These are phyloP conservation scores for Microplitis deprimator DNA, from an alignment of 2,888 invertebrate genomes.

Conservation along the genomic window DNA sequence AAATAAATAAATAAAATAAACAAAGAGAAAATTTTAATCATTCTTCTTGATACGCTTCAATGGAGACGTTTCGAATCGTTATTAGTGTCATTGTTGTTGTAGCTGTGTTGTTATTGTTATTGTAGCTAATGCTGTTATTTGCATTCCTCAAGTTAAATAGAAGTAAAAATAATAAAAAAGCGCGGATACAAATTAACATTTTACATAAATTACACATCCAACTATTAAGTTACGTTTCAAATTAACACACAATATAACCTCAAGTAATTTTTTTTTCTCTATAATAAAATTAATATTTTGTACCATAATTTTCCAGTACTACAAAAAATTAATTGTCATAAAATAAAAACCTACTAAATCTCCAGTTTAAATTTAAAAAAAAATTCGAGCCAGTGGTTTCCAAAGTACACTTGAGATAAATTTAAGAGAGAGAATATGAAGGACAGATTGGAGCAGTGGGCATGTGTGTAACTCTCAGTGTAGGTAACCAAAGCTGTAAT, in stretches of 20 bases:
- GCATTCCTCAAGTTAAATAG: slow-evolving; percentile 17
- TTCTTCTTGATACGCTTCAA: slow-evolving; percentile 24
- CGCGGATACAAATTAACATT: not conserved
- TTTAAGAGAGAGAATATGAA: slow-evolving; percentile 9
- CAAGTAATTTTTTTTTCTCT: too few species aligned
- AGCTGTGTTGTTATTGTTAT: not conserved
- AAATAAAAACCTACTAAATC: not conserved
- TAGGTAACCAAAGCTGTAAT: not conserved
- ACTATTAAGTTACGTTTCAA: not conserved
- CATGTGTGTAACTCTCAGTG: not conserved
- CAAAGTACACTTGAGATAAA: not conserved
- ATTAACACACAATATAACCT: too few species aligned
- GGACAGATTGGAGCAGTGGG: not conserved
- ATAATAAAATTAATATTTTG: not conserved
- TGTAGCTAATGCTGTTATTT: not conserved
- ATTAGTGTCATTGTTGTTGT: not conserved
- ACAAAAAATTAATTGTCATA: not conserved
- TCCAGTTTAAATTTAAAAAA: not conserved
- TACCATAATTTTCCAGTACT: not conserved
- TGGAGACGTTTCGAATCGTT: not conserved
- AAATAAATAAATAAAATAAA: slow-evolving; percentile 15
- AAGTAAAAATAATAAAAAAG: not conserved
- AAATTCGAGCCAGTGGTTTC: not conserved
- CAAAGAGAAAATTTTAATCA: slow-evolving; percentile 28
- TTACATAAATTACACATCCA: slow-evolving; percentile 22